Percentiles rank a stretch among this genome's conserved stretches.
Evolutionary conservation across 1,140 invertebrate species (phyloP).

Genomic region (Trigoniulus corallinus): DNA sequence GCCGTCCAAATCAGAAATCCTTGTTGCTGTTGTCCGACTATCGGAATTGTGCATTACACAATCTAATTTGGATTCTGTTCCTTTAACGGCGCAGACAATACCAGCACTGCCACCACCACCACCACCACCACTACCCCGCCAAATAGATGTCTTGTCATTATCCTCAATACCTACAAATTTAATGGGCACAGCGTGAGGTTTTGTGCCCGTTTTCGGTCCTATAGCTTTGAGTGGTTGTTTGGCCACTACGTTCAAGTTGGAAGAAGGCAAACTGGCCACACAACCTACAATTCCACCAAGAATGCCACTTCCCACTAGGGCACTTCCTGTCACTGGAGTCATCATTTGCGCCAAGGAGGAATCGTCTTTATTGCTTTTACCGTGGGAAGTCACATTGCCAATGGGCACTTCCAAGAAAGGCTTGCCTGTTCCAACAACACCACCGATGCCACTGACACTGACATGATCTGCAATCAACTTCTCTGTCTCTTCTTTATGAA

Average conservation of each 20-base stretch:
- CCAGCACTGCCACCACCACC: neutral
- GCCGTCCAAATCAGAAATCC: constrained; percentile 12
- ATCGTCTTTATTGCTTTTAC: no score
- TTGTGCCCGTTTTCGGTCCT: constrained; percentile 15
- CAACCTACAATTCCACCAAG: constrained; percentile 5
- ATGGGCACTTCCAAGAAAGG: neutral
- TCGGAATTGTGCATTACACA: constrained; percentile 9
- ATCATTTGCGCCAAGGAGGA: neutral
- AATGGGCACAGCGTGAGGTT: constrained; percentile 24
- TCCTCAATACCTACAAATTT: constrained; percentile 26
- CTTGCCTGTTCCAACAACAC: neutral
- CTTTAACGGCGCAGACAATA: neutral
- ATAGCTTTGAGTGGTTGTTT: constrained; percentile 9
- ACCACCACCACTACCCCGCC: neutral
- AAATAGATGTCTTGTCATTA: constrained; percentile 11
- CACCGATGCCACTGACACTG: neutral
- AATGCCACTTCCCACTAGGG: constrained; percentile 14
- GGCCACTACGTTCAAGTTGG: neutral
- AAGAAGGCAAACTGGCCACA: neutral
- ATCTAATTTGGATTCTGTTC: neutral
- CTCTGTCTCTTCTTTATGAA: constrained; percentile 50
- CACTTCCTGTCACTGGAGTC: constrained; percentile 2
- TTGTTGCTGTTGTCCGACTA: constrained; percentile 6
- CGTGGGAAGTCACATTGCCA: no score
- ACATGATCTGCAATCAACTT: constrained; percentile 44